Evolutionary conservation across 64 coral and sea anemone genomes (phyloP), one percentile per base, ranked within the genome.

Genomic region (Montipora sp.): DNA sequence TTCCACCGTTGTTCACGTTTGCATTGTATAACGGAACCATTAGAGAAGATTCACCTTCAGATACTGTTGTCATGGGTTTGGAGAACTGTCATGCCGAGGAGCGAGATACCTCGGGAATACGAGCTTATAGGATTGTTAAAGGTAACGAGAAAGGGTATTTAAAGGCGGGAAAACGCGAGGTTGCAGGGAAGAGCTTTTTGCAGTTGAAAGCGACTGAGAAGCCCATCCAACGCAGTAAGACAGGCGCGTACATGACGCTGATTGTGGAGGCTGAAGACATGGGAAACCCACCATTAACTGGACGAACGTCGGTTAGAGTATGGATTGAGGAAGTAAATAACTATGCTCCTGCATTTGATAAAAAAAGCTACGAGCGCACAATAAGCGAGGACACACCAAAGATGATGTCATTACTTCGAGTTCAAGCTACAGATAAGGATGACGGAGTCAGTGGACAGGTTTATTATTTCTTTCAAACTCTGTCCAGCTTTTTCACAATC

Each of bases 101-200:
- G 18, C 78, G 90, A 4, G 95, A 96, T 45, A 77, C 89, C 0
- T 75, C 88, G 0, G 92, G 89, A 0, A 89, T 98, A 77, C 77
- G 21, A 55, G 51, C 21, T 3, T 98, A 98, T 58, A 94, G 82
- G 18, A 98, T 98, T 48, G 88, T 98, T 18, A 87, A 80, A 16
- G 95, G 95, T 7, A 98, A 98, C 36, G 92, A 98, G 21, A 98
- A 88, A 7, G 92, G 92, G 4, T 98, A 98, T 65, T 88, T 98
- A 44, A 61, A 92, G 78, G 84, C 67, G 19, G 78, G 18, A 77
- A 94, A 93, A 47, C 44, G 59, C 6, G 74, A 57, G 0, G 89
- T 94, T 0, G 92, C 89, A 0, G 22, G 78, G 18, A 78, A 94
- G 21, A 92, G 77, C 75, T 98, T 94, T 53, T 88, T 98, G 12